Conservation (phyloP, 2,113 vertebrate species). For the Gallinago paraguaiae region DNA sequence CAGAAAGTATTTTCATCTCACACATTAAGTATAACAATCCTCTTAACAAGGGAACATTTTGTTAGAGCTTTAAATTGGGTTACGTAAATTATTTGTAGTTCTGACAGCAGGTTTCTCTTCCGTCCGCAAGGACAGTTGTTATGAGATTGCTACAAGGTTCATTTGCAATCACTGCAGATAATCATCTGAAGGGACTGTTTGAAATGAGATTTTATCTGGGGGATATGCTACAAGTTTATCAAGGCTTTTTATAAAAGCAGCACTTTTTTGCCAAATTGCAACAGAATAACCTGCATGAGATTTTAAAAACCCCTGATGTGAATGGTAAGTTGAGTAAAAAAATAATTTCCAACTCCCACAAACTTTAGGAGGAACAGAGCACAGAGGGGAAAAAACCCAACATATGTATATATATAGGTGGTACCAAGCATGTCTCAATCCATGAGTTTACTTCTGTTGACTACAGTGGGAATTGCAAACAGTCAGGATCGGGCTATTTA, state of each 20-base stretch:
- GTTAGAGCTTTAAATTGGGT: conserved; percentile 70
- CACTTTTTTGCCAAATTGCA: not conserved
- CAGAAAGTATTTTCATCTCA: conserved; percentile 60
- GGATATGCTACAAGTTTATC: not conserved
- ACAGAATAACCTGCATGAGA: not conserved
- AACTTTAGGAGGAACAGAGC: not conserved
- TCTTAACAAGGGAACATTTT: conserved; percentile 72
- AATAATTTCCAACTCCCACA: not conserved
- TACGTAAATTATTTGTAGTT: conserved; percentile 68
- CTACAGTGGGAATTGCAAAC: not conserved
- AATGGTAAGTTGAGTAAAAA: not conserved
- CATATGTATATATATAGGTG: not conserved
- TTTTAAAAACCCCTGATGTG: not conserved
- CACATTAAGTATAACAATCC: conserved; percentile 68
- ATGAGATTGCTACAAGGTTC: conserved; percentile 34
- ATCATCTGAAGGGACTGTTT: conserved; percentile 15
- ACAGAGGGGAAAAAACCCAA: not conserved
- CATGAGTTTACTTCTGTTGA: not conserved
- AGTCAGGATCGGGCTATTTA: not conserved
- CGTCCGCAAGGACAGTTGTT: conserved; percentile 39
- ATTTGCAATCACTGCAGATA: conserved; percentile 37
- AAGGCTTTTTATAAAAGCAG: not conserved
- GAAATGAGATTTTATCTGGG: conserved; percentile 9
- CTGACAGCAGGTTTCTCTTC: conserved; percentile 57
- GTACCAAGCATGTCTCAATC: not conserved